Conservation (phyloP, 2,797 vertebrate genomes). For the Siniperca scherzeri region DNA sequence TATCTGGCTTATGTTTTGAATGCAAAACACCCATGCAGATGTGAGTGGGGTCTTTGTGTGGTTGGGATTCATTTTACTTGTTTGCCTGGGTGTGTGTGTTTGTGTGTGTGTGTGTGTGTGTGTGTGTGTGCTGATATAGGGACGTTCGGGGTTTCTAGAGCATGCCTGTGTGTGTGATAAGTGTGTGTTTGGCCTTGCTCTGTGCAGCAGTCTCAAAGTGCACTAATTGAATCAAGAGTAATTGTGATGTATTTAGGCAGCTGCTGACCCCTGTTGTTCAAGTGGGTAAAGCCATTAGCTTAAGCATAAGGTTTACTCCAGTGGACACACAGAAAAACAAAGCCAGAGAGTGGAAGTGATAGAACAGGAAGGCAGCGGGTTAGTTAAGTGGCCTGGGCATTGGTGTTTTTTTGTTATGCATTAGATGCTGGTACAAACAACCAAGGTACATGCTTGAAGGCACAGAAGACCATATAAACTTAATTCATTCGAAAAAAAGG, state of each 20-base stretch:
- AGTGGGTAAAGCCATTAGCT: constrained; percentile 73
- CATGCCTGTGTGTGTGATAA: constrained; percentile 2
- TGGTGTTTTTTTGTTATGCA: constrained; percentile 53
- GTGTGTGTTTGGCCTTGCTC: constrained; percentile 30
- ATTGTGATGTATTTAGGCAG: constrained; percentile 79
- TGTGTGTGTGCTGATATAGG: neutral
- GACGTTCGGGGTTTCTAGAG: neutral
- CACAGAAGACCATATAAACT: constrained; percentile 34
- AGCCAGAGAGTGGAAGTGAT: constrained; percentile 17
- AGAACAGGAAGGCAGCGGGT: constrained; percentile 32
- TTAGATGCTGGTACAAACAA: constrained; percentile 53
- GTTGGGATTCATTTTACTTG: constrained; percentile 17
- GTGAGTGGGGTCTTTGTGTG: neutral
- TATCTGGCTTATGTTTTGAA: constrained; percentile 9
- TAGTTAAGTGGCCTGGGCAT: constrained; percentile 47
- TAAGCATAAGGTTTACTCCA: constrained; percentile 63
- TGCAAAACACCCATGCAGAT: constrained; percentile 3
- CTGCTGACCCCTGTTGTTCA: constrained; percentile 75
- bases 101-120: neutral
- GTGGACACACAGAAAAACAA: constrained; percentile 45
- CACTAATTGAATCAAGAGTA: constrained; percentile 75
- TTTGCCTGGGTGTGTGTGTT: neutral
- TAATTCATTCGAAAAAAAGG: constrained; percentile 34
- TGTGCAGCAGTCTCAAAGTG: constrained; percentile 41
- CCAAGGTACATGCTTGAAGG: constrained; percentile 28